Conservation (phyloP, 2,113 vertebrate species). For the Notiomystis cincta region DNA sequence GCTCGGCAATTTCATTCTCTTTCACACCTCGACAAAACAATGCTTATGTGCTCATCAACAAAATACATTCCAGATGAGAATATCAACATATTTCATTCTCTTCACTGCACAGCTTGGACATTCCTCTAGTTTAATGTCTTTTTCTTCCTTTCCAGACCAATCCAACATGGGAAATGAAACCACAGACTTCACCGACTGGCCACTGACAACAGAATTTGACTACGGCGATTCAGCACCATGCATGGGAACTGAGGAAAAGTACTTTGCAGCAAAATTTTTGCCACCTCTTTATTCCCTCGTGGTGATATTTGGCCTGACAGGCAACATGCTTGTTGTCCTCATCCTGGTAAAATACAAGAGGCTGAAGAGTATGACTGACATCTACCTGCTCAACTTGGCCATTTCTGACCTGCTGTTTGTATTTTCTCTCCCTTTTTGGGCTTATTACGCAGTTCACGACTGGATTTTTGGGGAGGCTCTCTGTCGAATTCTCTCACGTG, state of each 20-base stretch:
- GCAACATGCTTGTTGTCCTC: slow-evolving; percentile 82
- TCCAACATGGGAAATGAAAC: too few relatives aligned
- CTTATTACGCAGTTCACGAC: slow-evolving; percentile 66
- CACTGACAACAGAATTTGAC: neutral
- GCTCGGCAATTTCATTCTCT: too few relatives aligned
- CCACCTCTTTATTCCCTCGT: slow-evolving; percentile 78
- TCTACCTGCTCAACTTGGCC: slow-evolving; percentile 88
- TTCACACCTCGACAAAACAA: too few relatives aligned
- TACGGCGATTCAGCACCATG: neutral
- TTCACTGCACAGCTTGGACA: too few relatives aligned
- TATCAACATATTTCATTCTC: too few relatives aligned
- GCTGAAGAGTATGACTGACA: slow-evolving; percentile 83
- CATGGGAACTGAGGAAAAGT: too few relatives aligned
- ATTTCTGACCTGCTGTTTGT: slow-evolving; percentile 83
- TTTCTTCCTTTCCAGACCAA: too few relatives aligned
- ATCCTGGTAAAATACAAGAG: slow-evolving; percentile 75
- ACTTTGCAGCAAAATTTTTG: slow-evolving; percentile 52
- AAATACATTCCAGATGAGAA: too few relatives aligned
- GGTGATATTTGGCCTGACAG: slow-evolving; percentile 78
- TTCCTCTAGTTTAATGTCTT: too few relatives aligned
- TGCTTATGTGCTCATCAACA: too few relatives aligned
- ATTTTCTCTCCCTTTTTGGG: slow-evolving; percentile 81
- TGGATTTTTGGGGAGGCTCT: slow-evolving; percentile 79
- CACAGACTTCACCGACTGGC: too few relatives aligned
- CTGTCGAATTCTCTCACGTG: slow-evolving; percentile 77